phyloP scores from a whole-genome alignment of 1,140 invertebrate genomes.

The Drosophila aff. region DNA sequence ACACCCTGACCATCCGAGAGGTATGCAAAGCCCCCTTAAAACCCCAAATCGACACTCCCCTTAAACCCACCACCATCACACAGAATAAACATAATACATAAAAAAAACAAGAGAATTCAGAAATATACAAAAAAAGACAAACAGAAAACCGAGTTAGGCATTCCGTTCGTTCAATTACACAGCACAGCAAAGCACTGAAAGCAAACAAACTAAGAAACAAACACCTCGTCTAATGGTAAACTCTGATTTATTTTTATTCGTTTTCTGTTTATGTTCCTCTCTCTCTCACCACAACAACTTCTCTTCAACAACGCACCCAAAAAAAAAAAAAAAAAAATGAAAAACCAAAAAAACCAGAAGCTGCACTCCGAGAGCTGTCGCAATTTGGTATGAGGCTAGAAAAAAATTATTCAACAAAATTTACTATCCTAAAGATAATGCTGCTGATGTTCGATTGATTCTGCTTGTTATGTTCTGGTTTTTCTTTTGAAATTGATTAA shows the following conservation, averaged over 20 bases:
- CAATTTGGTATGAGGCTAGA: constrained; percentile 84
- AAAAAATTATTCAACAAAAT: constrained; percentile 35
- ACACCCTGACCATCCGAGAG: constrained; percentile 95
- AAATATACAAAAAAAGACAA: constrained; percentile 29
- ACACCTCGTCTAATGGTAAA: constrained; percentile 52
- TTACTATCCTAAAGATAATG: constrained; percentile 57
- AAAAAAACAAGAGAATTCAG: not conserved
- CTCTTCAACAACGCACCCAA: constrained; percentile 44
- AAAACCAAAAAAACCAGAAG: constrained; percentile 79
- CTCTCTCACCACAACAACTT: constrained; percentile 27
- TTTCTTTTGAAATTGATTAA: constrained; percentile 22
- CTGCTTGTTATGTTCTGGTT: constrained; percentile 46
- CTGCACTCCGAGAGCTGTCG: constrained; percentile 85
- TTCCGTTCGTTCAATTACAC: constrained; percentile 30
- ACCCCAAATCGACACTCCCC: constrained; percentile 6
- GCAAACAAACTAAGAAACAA: constrained; percentile 21
- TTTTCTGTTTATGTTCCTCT: constrained; percentile 57
- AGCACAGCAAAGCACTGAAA: constrained; percentile 35
- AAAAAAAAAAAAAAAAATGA: constrained; percentile 59
- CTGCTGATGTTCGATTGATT: constrained; percentile 62
- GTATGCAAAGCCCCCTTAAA: constrained; percentile 86
- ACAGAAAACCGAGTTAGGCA: constrained; percentile 52
- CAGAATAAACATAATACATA: constrained; percentile 22
- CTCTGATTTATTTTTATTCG: constrained; percentile 53
- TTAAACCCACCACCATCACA: constrained; percentile 10